phyloP scores from a whole-genome alignment of 2,113 vertebrate species.

The Setophaga petechia region DNA sequence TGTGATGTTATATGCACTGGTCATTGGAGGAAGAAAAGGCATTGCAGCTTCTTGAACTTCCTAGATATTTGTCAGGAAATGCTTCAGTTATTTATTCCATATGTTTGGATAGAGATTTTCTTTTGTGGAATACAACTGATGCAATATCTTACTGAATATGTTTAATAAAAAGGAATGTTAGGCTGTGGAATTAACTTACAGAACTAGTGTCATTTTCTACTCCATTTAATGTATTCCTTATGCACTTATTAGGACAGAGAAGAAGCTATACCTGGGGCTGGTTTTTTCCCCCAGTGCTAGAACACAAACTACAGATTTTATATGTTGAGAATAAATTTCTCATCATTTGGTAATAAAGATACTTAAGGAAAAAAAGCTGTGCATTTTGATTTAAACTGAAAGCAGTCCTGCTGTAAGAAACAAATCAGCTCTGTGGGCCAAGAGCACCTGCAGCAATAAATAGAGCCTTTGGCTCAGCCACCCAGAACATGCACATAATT shows the following conservation, averaged over 20 bases:
- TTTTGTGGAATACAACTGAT: background rate
- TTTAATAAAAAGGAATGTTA: background rate
- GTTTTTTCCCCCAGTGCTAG: accelerated
- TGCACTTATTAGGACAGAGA: background rate
- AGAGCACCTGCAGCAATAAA: background rate
- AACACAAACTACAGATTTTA: background rate
- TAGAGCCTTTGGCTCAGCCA: background rate
- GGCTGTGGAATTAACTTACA: background rate
- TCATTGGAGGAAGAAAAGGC: background rate
- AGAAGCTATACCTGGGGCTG: background rate
- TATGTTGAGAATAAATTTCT: background rate
- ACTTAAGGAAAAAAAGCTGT: background rate
- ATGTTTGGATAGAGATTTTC: background rate
- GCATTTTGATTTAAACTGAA: background rate
- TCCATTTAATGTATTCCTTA: background rate
- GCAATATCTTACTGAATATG: background rate
- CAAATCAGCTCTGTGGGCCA: background rate
- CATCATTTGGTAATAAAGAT: background rate
- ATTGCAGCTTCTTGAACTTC: background rate
- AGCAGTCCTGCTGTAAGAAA: background rate
- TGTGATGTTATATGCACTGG: background rate
- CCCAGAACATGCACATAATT: background rate
- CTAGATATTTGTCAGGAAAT: background rate
- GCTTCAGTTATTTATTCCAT: background rate
- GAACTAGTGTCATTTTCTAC: background rate